Evolutionary conservation across 2,113 vertebrate genomes (phyloP), one percentile per base, ranked within the genome.

Genomic region (Eptesicus fuscus): DNA sequence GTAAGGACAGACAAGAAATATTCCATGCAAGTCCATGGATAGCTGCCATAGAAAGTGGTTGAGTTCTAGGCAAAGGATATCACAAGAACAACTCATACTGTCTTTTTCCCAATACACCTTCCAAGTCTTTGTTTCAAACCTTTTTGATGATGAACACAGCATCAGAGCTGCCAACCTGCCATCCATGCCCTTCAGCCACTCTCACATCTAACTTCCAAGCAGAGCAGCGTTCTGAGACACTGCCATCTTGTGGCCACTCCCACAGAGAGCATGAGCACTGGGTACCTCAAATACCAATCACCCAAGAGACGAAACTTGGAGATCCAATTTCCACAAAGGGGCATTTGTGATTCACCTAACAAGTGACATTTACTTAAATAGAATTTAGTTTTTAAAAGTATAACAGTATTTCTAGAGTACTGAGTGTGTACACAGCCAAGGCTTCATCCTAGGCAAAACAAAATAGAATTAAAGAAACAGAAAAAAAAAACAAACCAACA

Each of bases 221-320:
- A 32, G 32, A 90, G 9, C 82, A 88, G 37, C 32, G n/a, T 23
- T 97, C 97, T 85, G 73, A 97, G 83, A 95, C 95, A 91, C 92
- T 95, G 96, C 97, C 97, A 97, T 91, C 97, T 97, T 16, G 96
- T 92, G 97, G 96, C 69, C 32, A 0, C n/a, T 73, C 44, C 22
- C 28, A 0, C 59, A 30, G 35, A 86, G 5, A 28, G 20, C 86
- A 56, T 5, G 63, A 3, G 16, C 10, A 0, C 17, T 1, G 0
- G 6, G 16, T 9, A 7, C 35, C 70, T 16, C 32, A 17, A 42
- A 78, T 4, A 7, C 53, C 49, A 10, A 2, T 28, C 49, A 61
- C 25, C 77, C 59, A 6, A 3, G 11, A 61, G 7, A 49, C 12
- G 35, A 73, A 73, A 76, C 7, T 16, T 14, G 35, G 47, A 78